These are phyloP conservation scores for Serrognathus titanus DNA, from an alignment of 2,888 invertebrate species.

Conservation along the genomic window DNA sequence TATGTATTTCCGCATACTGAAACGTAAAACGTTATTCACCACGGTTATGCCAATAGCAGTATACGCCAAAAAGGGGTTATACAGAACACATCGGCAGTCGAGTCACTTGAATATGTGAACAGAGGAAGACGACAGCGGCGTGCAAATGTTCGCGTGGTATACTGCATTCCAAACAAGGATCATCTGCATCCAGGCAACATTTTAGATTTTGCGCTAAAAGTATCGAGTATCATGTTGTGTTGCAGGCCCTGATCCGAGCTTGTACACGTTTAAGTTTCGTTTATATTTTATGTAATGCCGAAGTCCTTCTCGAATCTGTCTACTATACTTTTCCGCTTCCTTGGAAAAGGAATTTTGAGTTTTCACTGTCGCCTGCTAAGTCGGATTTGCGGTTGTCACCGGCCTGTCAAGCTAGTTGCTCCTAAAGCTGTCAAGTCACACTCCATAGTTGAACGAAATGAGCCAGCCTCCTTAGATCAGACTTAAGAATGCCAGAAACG, in stretches of 20 bases:
- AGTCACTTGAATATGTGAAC: slow-evolving; percentile 31
- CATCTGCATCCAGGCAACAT: slow-evolving; percentile 31
- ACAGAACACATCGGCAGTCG: slow-evolving; percentile 33
- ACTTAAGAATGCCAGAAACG: slow-evolving; percentile 19
- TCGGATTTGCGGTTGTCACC: slow-evolving; percentile 32
- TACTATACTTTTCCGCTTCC: too few relatives aligned
- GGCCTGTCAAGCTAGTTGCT: slow-evolving; percentile 33
- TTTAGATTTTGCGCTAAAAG: slow-evolving; percentile 28
- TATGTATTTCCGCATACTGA: background rate
- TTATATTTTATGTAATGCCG: slow-evolving; percentile 10
- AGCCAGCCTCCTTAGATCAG: slow-evolving; percentile 8
- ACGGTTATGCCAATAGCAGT: slow-evolving; percentile 25
- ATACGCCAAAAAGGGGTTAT: slow-evolving; percentile 25
- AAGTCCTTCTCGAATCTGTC: background rate
- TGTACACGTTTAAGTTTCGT: slow-evolving; percentile 12
- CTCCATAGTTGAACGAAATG: slow-evolving; percentile 28
- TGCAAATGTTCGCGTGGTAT: slow-evolving; percentile 34
- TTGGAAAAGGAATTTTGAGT: slow-evolving; percentile 28
- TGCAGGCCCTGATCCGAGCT: slow-evolving; percentile 15
- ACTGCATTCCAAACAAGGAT: slow-evolving; percentile 35
- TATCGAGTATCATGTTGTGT: slow-evolving; percentile 18
- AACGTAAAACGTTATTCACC: slow-evolving; percentile 20
- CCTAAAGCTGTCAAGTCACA: slow-evolving; percentile 30
- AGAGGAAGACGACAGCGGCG: slow-evolving; percentile 24
- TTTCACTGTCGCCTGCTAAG: slow-evolving; percentile 29